Base-by-base conservation (phyloP, 2,888 invertebrate species). In the Tipula lateralis region DNA sequence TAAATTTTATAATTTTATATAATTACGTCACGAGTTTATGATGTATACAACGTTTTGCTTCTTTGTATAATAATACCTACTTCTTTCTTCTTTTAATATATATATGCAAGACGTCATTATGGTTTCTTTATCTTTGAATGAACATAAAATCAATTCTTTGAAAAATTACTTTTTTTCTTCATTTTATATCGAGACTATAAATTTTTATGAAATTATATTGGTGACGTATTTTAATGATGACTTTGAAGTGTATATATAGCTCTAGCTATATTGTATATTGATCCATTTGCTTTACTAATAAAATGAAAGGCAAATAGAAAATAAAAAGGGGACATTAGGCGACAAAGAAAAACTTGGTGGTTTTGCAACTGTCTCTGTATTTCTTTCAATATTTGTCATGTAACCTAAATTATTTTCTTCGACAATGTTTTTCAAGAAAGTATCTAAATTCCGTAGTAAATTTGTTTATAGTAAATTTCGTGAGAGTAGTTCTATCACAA, bases 1-100 rank as follows among this genome's bases (percentile, higher is more conserved):
- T 3, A 66, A 66, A 66, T 66, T 9, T 66, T 66, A 66, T 66
- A 66, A 66, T 66, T 66, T 66, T 66, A 24, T 19, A 66, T 2
- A 66, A 66, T 66, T 66, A 66, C 66, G 66, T 66, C 66, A 66
- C 66, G 66, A 66, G 16, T 50, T 50, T 50, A 50, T 50, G 44
- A 50, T 50, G 16, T 50, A 24, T 19, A 66, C 32, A 66, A 66
- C 24, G 24, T 66, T 24, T 66, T 24, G 24, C 24, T 66, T 66
- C 16, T 66, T 66, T 66, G 3, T 66, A 9, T 24, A n/a, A 66
- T 66, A 24, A 1, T 66, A 24, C 9, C 9, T 66, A 24, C 9
- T 24, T 66, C n/a, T 44, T 66, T 24, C 19, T 66, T 66, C 6
- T n/a, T n/a, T n/a, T n/a, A n/a, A n/a, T n/a, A 2, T 6, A 66